A percentile compares a stretch with the other conserved stretches of the same genome.
These are phyloP conservation scores for Bedellia somnulentella DNA, from an alignment of 2,888 invertebrate genomes.

Conservation along the genomic window DNA sequence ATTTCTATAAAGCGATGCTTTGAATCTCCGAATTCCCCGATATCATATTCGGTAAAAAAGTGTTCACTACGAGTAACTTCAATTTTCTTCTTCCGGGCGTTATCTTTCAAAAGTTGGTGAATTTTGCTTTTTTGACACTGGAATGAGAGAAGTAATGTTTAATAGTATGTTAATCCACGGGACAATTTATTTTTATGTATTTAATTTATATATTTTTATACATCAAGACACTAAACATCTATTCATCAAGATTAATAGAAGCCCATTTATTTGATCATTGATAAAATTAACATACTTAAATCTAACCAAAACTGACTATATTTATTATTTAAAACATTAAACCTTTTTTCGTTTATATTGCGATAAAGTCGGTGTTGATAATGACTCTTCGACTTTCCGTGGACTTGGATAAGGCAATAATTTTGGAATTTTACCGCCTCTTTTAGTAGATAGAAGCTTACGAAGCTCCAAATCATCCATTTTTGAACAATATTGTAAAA, in stretches of 20 bases:
- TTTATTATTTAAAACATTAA: too few species aligned
- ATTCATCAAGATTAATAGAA: too few species aligned
- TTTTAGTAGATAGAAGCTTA: slow-evolving; percentile 41
- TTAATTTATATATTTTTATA: too few species aligned
- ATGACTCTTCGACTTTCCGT: slow-evolving; percentile 31
- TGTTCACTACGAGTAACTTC: slow-evolving; percentile 25
- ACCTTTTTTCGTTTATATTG: slow-evolving; percentile 49
- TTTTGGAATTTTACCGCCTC: slow-evolving; percentile 38
- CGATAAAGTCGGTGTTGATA: slow-evolving; percentile 37
- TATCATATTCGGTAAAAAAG: slow-evolving; percentile 38
- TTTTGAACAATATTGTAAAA: too few species aligned
- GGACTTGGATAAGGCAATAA: slow-evolving; percentile 42
- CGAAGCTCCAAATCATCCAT: slow-evolving; percentile 48
- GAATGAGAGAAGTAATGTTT: too few species aligned
- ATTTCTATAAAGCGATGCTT: slow-evolving; percentile 57
- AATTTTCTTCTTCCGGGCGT: slow-evolving; percentile 35
- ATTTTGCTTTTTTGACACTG: too few species aligned
- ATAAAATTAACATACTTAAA: too few species aligned
- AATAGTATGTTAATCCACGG: too few species aligned
- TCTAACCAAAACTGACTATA: too few species aligned
- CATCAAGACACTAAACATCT: too few species aligned
- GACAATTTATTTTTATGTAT: too few species aligned
- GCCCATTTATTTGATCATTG: too few species aligned
- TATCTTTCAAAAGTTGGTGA: slow-evolving; percentile 44
- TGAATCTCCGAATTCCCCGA: slow-evolving; percentile 45